Conservation (phyloP, 2,888 invertebrate genomes). For the Torymus texanus region DNA sequence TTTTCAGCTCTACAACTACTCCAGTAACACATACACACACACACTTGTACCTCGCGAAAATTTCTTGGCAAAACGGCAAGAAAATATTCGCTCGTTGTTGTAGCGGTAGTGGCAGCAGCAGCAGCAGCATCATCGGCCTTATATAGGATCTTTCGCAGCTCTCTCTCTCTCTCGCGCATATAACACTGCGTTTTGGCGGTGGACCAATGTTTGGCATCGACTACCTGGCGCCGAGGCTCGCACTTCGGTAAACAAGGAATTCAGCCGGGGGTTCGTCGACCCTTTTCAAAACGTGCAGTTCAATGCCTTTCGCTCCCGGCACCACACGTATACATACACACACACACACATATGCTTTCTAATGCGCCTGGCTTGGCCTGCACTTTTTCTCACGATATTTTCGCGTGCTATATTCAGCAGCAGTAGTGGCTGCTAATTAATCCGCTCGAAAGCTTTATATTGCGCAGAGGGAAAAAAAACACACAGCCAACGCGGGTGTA, state of each 20-base stretch:
- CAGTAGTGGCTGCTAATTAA: no score
- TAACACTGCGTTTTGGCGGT: constrained; percentile 50
- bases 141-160: neutral
- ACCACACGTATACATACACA: neutral
- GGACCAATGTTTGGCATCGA: constrained; percentile 54
- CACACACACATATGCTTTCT: neutral
- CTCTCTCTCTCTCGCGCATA: constrained; percentile 1
- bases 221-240: constrained; percentile 55
- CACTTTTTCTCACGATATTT: no score
- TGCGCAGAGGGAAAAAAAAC: no score
- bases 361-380: neutral
- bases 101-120: neutral
- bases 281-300: constrained; percentile 38
- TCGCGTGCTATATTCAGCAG: no score
- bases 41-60: neutral
- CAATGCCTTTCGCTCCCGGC: constrained; percentile 22
- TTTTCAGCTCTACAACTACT: neutral
- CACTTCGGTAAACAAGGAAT: constrained; percentile 56
- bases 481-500: no score
- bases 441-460: no score
- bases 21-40: no score
- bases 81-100: constrained; percentile 18
- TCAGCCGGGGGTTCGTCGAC: constrained; percentile 51
- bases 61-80: constrained; percentile 30
- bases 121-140: neutral